phyloP scores from a whole-genome alignment of 92 coral and sea anemone species.

The Umimayanthus chanpuru region DNA sequence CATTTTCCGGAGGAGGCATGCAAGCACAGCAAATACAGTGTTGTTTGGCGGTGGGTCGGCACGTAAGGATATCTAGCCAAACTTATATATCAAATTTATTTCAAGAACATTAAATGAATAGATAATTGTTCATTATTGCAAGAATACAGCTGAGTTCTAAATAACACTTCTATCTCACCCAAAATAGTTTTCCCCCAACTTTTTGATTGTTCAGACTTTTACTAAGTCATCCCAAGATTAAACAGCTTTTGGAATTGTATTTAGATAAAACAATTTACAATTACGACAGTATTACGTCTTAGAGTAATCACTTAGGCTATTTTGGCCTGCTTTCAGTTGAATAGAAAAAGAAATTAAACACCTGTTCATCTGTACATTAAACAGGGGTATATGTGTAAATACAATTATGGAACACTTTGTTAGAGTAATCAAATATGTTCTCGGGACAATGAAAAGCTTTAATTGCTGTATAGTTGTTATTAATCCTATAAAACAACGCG shows the following conservation, averaged over 20 bases:
- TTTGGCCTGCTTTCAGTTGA: no score
- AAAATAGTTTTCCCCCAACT: no score
- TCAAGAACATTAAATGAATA: background rate
- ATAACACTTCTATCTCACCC: background rate
- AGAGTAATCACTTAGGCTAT: no score
- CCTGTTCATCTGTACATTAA: background rate
- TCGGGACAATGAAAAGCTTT: background rate
- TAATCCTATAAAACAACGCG: background rate
- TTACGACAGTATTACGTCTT: background rate
- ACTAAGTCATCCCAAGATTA: no score
- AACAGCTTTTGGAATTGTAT: no score
- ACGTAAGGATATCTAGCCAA: background rate
- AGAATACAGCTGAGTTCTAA: background rate
- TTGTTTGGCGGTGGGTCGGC: background rate
- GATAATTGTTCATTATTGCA: background rate
- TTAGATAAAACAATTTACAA: no score
- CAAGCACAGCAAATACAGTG: no score
- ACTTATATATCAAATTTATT: no score
- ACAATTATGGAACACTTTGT: background rate
- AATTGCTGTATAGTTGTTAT: background rate
- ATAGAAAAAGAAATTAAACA: background rate
- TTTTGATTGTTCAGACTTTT: no score
- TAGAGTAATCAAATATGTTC: no score
- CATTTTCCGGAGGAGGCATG: no score
- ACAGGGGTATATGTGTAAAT: background rate